Percentiles rank a stretch among this genome's conserved stretches.
phyloP scores from a whole-genome alignment of 2,888 invertebrate species.

The Arge pagana region DNA sequence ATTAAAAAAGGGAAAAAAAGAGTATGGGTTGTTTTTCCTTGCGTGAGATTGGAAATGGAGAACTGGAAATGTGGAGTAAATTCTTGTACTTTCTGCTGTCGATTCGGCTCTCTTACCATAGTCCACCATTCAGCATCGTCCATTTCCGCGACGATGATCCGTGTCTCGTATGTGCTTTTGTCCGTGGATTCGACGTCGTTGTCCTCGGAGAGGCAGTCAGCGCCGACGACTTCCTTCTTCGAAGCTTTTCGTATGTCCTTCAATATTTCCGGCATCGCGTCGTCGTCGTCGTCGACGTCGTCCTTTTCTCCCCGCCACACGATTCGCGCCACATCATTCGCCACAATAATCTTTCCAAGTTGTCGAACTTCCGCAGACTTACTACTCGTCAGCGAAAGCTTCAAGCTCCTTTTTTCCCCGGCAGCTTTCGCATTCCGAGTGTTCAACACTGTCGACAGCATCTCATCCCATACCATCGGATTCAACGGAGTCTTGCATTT shows the following conservation, averaged over 20 bases:
- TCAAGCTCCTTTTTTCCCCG: conserved; percentile 32
- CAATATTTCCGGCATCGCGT: conserved; percentile 36
- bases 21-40: background rate
- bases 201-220: conserved; percentile 22
- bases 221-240: conserved; percentile 37
- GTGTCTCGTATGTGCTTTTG: conserved; percentile 36
- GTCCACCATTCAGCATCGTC: conserved; percentile 53
- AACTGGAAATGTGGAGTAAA: background rate
- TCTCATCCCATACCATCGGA: conserved; percentile 48
- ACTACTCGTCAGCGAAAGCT: conserved; percentile 40
- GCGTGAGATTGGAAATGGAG: background rate
- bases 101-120: conserved; percentile 39
- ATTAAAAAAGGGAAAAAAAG: too few relatives aligned
- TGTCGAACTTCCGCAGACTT: conserved; percentile 30
- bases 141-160: conserved; percentile 40
- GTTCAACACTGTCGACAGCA: conserved; percentile 39
- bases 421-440: conserved; percentile 35
- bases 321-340: conserved; percentile 38
- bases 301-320: conserved; percentile 39
- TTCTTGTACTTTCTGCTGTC: too few relatives aligned
- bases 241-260: conserved; percentile 35
- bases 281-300: conserved; percentile 25
- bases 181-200: conserved; percentile 34
- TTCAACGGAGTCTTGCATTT: conserved; percentile 46
- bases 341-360: conserved; percentile 39